phyloP scores from a whole-genome alignment of 2,797 vertebrate genomes.

The Yasuhikotakia modesta region DNA sequence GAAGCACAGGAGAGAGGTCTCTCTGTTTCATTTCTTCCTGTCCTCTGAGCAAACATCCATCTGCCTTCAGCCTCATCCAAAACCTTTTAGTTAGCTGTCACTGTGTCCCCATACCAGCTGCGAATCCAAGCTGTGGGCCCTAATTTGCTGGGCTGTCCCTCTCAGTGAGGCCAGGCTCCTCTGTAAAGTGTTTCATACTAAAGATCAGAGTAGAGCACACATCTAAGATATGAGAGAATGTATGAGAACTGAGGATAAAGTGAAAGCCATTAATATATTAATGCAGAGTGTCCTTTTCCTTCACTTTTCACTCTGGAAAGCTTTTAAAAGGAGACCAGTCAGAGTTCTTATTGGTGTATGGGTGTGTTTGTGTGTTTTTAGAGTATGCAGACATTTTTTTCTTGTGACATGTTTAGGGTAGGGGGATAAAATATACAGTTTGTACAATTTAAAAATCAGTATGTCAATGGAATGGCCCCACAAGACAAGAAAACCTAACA shows the following conservation, averaged over 20 bases:
- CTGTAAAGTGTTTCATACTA: not conserved
- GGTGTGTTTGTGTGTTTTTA: slow-evolving; percentile 16
- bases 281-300: slow-evolving; percentile 21
- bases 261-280: slow-evolving; percentile 41
- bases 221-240: slow-evolving; percentile 26
- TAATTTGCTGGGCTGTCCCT: slow-evolving; percentile 8
- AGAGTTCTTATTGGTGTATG: not conserved
- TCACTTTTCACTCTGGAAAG: slow-evolving; percentile 8
- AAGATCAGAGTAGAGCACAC: slow-evolving; percentile 14
- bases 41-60: not conserved
- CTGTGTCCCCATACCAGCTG: slow-evolving; percentile 15
- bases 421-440: no score
- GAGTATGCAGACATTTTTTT: no score
- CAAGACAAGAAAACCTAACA: no score
- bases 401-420: no score
- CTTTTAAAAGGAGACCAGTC: slow-evolving; percentile 8
- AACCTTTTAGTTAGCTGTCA: slow-evolving; percentile 30
- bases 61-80: slow-evolving; percentile 13
- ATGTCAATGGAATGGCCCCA: no score
- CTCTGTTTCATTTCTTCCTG: slow-evolving; percentile 1
- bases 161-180: slow-evolving; percentile 9
- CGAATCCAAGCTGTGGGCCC: slow-evolving; percentile 4
- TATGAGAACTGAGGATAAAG: slow-evolving; percentile 34
- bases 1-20: not conserved
- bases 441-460: no score